Evolutionary conservation across 37 sponge, comb jelly and placozoan species (phyloP).

Genomic region (Corticium candelabrum): DNA sequence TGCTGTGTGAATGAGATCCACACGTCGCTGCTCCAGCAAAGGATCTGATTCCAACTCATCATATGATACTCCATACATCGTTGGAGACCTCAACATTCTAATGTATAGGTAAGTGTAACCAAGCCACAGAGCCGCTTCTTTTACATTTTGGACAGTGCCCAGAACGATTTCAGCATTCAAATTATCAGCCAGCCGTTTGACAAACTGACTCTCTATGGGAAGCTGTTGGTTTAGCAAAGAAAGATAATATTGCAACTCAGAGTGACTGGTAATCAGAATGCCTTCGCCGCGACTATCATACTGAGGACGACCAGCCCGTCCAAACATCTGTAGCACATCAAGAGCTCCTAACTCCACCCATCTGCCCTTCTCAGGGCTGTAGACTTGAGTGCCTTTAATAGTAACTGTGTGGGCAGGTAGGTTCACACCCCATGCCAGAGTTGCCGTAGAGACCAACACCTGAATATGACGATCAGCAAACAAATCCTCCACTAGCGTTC

Average conservation of each 20-base stretch:
- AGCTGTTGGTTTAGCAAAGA: constrained; percentile 95
- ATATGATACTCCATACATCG: constrained; percentile 68
- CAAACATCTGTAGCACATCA: constrained; percentile 94
- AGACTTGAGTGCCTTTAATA: constrained; percentile 98
- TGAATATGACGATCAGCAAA: constrained; percentile 95
- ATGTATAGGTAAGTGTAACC: constrained; percentile 97
- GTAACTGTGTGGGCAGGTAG: constrained; percentile 98
- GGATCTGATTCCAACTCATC: constrained; percentile 71
- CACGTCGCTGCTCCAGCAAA: constrained; percentile 47
- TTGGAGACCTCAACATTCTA: constrained; percentile 81
- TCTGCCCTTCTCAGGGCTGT: constrained; percentile 90
- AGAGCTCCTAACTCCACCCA: constrained; percentile 96
- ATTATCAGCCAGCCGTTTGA: constrained; percentile 75
- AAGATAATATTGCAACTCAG: constrained; percentile 95
- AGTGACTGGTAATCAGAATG: constrained; percentile 83
- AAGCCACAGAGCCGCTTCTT: constrained; percentile 94
- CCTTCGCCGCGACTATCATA: constrained; percentile 94
- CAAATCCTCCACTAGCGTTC: constrained; percentile 93
- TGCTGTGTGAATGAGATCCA: constrained; percentile 95
- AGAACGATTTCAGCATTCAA: constrained; percentile 96
- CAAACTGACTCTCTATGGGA: constrained; percentile 97
- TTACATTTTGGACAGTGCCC: constrained; percentile 83
- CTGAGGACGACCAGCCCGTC: constrained; percentile 96
- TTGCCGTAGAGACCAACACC: constrained; percentile 94
- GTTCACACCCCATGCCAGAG: constrained; percentile 99